phyloP scores from a whole-genome alignment of 2,113 vertebrate genomes.

The Naja naja region DNA sequence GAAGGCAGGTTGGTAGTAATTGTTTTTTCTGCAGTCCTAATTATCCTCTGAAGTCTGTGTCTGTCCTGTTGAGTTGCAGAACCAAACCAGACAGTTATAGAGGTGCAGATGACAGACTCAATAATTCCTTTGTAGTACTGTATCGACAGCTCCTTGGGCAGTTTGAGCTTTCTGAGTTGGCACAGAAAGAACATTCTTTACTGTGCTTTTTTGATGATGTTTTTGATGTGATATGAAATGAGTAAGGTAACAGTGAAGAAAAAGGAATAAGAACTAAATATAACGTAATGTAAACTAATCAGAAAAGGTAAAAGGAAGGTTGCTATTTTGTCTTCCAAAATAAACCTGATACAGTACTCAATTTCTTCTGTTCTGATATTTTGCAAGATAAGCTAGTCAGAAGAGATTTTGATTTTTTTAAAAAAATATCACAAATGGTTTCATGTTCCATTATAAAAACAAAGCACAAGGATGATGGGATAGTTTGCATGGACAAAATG shows the following conservation, averaged over 20 bases:
- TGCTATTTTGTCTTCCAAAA: conserved; percentile 58
- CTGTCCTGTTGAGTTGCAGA: too few relatives aligned
- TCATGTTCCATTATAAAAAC: neutral
- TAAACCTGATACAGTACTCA: neutral
- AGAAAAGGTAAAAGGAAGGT: conserved; percentile 11
- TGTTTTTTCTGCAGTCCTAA: too few relatives aligned
- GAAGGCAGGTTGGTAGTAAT: too few relatives aligned
- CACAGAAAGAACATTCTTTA: too few relatives aligned
- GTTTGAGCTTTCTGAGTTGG: too few relatives aligned
- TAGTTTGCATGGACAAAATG: neutral
- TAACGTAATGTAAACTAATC: conserved; percentile 39
- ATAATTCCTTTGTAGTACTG: too few relatives aligned
- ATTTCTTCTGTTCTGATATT: conserved; percentile 22
- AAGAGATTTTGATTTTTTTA: conserved; percentile 45
- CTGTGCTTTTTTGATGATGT: too few relatives aligned
- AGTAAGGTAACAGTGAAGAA: neutral
- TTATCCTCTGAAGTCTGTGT: too few relatives aligned
- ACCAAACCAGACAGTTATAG: too few relatives aligned
- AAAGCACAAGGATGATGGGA: neutral
- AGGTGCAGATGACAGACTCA: too few relatives aligned
- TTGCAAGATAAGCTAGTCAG: conserved; percentile 63
- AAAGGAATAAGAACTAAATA: conserved; percentile 13
- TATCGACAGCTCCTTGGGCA: too few relatives aligned
- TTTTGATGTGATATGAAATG: neutral
- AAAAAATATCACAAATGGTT: conserved; percentile 10